Base-by-base conservation (phyloP, 2,113 vertebrate genomes). In the Sylvia atricapilla region DNA sequence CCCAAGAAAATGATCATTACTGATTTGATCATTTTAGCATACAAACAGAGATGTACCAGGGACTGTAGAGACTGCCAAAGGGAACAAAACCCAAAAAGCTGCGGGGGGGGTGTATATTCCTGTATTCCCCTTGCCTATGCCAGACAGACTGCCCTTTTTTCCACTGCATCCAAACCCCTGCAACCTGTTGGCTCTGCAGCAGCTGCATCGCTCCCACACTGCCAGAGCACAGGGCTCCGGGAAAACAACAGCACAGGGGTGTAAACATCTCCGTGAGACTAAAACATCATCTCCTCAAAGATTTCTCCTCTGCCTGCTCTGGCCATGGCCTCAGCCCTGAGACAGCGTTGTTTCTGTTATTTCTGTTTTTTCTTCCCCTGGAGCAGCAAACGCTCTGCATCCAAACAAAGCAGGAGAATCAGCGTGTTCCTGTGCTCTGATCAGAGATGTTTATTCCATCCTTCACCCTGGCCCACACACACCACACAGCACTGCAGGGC, bases 21-120 rank as follows among this genome's bases (percentile, higher is more conserved):
- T 33, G 69, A 92, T 91, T 63, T 81, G 63, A 93, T 92, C 56
- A 88, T 93, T 92, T 74, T 70, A 44, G 93, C 81, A 86, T 43
- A 58, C 64, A 85, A 84, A 88, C 44, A 79, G 58, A 83, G 73
- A 67, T 23, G 16, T 35, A 30, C 64, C 7, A 46, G 17, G 44
- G 59, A 84, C 1, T 1, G 59, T 1, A 49, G 44, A 55, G 41
- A 87, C 28, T 39, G 84, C 64, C 84, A 84, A 63, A 73, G 41
- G 70, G 31, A 64, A 75, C 6, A 12, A 43, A 50, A n/a, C 64
- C 39, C 55, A n/a, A 13, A 56, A 7, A 31, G 19, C 5, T 10
- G 20, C 7, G 55, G 8, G 28, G 13, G 4, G 18, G 3, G 13
- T 4, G 9, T 0, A 5, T 47, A 76, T 21, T 53, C 27, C 77